Evolutionary conservation across 37 sponge, comb jelly and placozoan species (phyloP), one percentile per base, ranked within the genome.

Genomic region (Corticium candelabrum): DNA sequence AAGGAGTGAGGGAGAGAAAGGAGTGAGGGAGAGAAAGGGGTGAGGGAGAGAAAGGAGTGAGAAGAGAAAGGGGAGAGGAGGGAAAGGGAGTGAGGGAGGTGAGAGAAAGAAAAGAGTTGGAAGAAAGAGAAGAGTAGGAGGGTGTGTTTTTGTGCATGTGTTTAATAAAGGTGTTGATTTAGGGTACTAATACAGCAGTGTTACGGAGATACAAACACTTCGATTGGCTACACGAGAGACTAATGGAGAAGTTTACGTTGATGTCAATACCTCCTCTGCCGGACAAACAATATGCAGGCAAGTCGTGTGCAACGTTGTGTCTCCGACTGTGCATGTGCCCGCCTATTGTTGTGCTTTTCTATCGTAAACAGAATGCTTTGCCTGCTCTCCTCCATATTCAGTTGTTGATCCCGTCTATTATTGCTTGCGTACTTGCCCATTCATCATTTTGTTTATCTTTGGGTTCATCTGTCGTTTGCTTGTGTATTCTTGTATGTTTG

Each of bases 241-340:
- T 97, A 37, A 68, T 57, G 35, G 86, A 89, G 41, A 93, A 93
- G 87, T 97, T 97, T 74, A 84, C 94, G 34, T 37, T 84, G 37
- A 71, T 89, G 32, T 68, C 75, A 41, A 83, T 97, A 3, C 99
- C 99, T 67, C 94, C 94, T 11, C 94, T 97, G 0, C 99, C 99
- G 34, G 99, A 97, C 40, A 83, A 83, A 36, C 71, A 70, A 34
- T 70, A 83, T 80, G 83, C 88, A 38, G 88, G 91, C 84, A 70
- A 43, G 56, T n/a, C n/a, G n/a, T n/a, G n/a, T n/a, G n/a, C n/a
- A n/a, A n/a, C n/a, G n/a, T n/a, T n/a, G n/a, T n/a, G n/a, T n/a
- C n/a, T n/a, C n/a, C n/a, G n/a, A n/a, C n/a, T n/a, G n/a, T n/a
- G n/a, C n/a, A n/a, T n/a, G n/a, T n/a, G n/a, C n/a, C n/a, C n/a